Conservation (phyloP, 2,888 invertebrate genomes). For the Phragmatobia fuliginosa region DNA sequence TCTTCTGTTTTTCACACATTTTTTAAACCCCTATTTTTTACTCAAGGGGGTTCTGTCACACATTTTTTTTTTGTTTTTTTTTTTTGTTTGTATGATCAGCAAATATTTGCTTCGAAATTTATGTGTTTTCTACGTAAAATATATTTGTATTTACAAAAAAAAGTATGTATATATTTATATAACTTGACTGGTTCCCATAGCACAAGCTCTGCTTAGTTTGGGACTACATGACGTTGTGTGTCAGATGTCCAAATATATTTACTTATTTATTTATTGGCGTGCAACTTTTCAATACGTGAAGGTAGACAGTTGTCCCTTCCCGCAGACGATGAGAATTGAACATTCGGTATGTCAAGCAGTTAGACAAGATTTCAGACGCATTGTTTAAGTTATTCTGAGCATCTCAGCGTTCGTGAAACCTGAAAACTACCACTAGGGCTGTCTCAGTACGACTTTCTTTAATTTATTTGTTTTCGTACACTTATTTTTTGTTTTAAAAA, state of each 20-base stretch:
- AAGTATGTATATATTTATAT: too few species aligned
- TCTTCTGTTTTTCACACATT: neutral
- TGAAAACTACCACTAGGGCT: slow-evolving; percentile 64
- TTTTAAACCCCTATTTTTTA: neutral
- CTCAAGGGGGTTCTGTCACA: neutral
- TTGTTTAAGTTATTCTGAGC: slow-evolving; percentile 79
- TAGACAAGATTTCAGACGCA: slow-evolving; percentile 84
- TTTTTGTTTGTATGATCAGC: too few species aligned
- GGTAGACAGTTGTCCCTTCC: slow-evolving; percentile 23
- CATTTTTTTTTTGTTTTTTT: too few species aligned
- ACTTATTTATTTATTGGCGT: too few species aligned
- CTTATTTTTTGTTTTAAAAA: too few species aligned
- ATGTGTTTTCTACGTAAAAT: too few species aligned
- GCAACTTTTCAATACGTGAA: slow-evolving; percentile 30
- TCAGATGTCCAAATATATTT: too few species aligned
- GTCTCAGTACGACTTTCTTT: slow-evolving; percentile 20
- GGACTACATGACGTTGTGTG: too few species aligned
- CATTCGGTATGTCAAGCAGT: slow-evolving; percentile 80
- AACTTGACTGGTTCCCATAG: too few species aligned
- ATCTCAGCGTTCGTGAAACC: slow-evolving; percentile 66
- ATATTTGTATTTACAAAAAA: too few species aligned
- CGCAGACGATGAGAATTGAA: slow-evolving; percentile 62
- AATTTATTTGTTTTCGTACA: neutral
- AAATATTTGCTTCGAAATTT: too few species aligned
- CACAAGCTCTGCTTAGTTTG: too few species aligned